Evolutionary conservation across 35 echinoderm and acorn worm genomes (phyloP).

Genomic region (Lytechinus pictus): DNA sequence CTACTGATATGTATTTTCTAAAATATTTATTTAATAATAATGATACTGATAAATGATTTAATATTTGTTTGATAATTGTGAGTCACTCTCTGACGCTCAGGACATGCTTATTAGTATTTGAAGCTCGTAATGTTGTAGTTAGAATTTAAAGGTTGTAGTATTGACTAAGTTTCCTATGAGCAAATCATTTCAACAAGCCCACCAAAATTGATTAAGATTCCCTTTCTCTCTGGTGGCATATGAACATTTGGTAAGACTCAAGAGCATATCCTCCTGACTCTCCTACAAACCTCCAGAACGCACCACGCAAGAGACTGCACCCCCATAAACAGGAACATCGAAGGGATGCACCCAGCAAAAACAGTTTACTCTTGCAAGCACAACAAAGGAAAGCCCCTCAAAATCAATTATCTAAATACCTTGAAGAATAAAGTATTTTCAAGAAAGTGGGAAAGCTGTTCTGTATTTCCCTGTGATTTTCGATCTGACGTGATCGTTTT

Average conservation of each 20-base stretch:
- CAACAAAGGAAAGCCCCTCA: constrained; percentile 26
- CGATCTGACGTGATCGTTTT: neutral
- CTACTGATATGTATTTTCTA: too few species aligned
- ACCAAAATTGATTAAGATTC: neutral
- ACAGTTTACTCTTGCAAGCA: constrained; percentile 27
- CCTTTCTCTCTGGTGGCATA: neutral
- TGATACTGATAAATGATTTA: neutral
- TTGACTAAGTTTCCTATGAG: neutral
- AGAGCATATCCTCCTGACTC: neutral
- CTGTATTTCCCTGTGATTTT: neutral
- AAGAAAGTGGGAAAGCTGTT: neutral
- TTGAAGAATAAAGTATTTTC: neutral
- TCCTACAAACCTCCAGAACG: neutral
- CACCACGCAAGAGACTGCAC: neutral
- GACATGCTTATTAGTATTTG: neutral
- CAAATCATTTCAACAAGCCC: neutral
- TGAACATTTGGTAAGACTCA: neutral
- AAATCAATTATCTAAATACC: neutral
- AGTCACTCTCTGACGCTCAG: neutral
- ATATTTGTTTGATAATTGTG: neutral
- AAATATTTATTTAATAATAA: too few species aligned
- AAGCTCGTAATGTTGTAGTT: neutral
- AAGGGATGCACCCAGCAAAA: constrained; percentile 23
- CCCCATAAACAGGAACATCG: neutral
- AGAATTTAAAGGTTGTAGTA: neutral